Percentiles rank a stretch among this genome's conserved stretches.
phyloP scores from a whole-genome alignment of 2,113 vertebrate genomes.

The Falcunculus frontatus region DNA sequence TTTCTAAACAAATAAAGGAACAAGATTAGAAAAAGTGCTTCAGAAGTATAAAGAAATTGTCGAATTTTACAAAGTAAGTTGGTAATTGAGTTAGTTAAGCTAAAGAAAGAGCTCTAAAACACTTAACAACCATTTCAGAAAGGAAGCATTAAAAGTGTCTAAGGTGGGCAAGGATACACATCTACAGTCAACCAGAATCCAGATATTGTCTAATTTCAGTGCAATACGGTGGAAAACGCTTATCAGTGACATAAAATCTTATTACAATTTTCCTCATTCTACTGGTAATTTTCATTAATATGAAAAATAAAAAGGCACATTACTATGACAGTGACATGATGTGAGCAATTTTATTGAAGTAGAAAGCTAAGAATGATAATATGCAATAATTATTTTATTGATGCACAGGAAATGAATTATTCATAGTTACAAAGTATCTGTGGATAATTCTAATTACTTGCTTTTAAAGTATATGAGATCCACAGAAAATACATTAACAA shows the following conservation, averaged over 20 bases:
- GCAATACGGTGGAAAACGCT: background rate
- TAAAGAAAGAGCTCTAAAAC: background rate
- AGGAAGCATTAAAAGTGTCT: background rate
- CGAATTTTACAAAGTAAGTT: background rate
- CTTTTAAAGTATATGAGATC: slow-evolving; percentile 74
- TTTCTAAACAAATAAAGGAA: background rate
- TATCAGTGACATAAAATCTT: slow-evolving; percentile 10
- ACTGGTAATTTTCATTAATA: slow-evolving; percentile 55
- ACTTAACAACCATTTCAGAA: background rate
- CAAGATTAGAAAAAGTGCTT: background rate
- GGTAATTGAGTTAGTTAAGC: background rate
- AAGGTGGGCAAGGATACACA: background rate
- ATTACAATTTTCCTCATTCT: slow-evolving; percentile 41
- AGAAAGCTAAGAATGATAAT: slow-evolving; percentile 77
- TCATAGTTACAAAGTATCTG: slow-evolving; percentile 75
- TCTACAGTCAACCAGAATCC: background rate
- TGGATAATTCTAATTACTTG: slow-evolving; percentile 78
- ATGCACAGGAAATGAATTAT: slow-evolving; percentile 78
- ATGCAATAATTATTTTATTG: slow-evolving; percentile 80
- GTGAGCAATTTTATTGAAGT: slow-evolving; percentile 74
- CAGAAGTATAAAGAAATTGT: background rate
- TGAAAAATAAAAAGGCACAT: slow-evolving; percentile 64
- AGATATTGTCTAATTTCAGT: background rate
- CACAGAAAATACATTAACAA: slow-evolving; percentile 72
- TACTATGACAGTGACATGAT: slow-evolving; percentile 61